Evolutionary conservation across 2,113 vertebrate genomes (phyloP).

Genomic region (Halichoeres trimaculatus): DNA sequence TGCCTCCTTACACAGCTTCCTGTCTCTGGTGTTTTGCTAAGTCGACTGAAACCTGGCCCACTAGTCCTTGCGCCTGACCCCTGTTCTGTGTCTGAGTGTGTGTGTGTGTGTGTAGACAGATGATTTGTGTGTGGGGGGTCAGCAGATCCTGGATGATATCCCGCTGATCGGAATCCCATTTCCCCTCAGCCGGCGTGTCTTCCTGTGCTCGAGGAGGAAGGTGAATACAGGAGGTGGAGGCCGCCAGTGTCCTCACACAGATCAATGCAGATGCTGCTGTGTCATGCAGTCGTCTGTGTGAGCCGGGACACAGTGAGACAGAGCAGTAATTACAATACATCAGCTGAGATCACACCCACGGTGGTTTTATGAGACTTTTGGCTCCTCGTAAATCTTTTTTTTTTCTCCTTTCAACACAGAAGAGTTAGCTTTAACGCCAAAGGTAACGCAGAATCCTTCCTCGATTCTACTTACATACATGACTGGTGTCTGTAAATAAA

Average conservation of each 20-base stretch:
- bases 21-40: slow-evolving; percentile 71
- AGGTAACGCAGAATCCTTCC: not conserved
- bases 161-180: slow-evolving; percentile 78
- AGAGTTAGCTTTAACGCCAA: slow-evolving; percentile 9
- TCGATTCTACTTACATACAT: too few species aligned
- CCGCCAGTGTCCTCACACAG: slow-evolving; percentile 48
- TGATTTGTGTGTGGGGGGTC: slow-evolving; percentile 70
- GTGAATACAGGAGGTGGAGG: slow-evolving; percentile 43
- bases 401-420: not conserved
- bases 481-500: too few species aligned
- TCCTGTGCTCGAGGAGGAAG: slow-evolving; percentile 60
- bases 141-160: slow-evolving; percentile 79
- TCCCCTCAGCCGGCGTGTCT: slow-evolving; percentile 68
- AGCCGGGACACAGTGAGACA: slow-evolving; percentile 31
- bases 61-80: slow-evolving; percentile 81
- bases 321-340: slow-evolving; percentile 57
- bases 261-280: slow-evolving; percentile 68
- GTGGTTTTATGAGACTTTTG: slow-evolving; percentile 29
- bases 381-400: not conserved
- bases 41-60: slow-evolving; percentile 78
- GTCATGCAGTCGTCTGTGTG: slow-evolving; percentile 32
- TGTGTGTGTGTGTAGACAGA: slow-evolving; percentile 49
- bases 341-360: slow-evolving; percentile 35
- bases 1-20: slow-evolving; percentile 61
- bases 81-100: slow-evolving; percentile 48